Base-by-base conservation (phyloP, 1,140 invertebrate species). In the Holcopasites calliopsidis region DNA sequence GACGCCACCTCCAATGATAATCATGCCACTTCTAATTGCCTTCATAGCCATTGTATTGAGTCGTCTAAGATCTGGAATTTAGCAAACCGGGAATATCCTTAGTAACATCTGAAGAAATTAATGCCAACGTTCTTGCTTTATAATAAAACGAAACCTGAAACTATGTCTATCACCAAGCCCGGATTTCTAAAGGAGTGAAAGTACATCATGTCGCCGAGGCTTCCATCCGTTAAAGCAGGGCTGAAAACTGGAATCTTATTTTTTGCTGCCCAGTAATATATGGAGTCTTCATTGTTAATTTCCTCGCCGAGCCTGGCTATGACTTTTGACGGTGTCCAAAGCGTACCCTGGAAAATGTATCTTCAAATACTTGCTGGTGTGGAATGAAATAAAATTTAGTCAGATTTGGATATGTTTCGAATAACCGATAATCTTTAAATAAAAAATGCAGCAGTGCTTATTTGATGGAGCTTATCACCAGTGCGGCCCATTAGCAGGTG, bases 181-280 rank as follows among this genome's bases (percentile, higher is more conserved):
- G 98, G 97, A 87, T 96, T 96, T 87, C 95, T 96, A 87, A 95
- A 99, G 0, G 98, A 98, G 92, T 99, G 99, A 83, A 99, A 99
- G 90, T 98, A 99, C 93, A 99, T 96, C 98, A 99, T 99, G 90
- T 99, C 99, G 2, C 99, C 99, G 21, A 99, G 92, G 86, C 97
- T 99, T 5, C 99, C 99, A 94, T 99, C 99, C 0, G 99, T 99
- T 65, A 99, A 91, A 0, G 98, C 99, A 1, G 99, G 99, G 93
- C 98, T 97, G 89, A 98, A 99, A 0, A 99, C 95, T 7, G 99
- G 99, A 90, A 99, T 99, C 86, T 98, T 95, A 92, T 99, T 99
- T 88, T 96, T 97, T 77, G 97, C 96, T 35, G 98, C 97, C 99
- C 99, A 99, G 90, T 99, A 99, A 88, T 97, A 99, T 64, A 99